Evolutionary conservation across 2,113 vertebrate species (phyloP), one percentile per base, ranked within the genome.

Genomic region (Axis porcinus): DNA sequence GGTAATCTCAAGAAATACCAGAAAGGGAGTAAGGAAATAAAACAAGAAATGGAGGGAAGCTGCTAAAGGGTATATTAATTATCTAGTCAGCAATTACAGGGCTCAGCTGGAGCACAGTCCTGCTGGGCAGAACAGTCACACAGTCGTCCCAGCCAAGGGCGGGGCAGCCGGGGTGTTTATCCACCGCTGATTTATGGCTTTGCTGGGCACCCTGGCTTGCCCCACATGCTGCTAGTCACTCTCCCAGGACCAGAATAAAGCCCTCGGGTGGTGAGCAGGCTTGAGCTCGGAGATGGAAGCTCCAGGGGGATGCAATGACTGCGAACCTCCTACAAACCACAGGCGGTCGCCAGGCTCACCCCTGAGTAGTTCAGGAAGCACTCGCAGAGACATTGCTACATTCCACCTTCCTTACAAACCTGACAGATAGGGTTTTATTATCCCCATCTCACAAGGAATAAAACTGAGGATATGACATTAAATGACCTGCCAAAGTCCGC

Each of bases 301-400:
- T 1, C 27, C 62, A 4, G 21, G 47, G 28, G 27, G 4, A 3
- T 25, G 14, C 17, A 4, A 9, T 3, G 13, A 36, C 1, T 23
- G 27, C 3, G 17, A 60, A 33, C 47, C 52, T 12, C 6, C 67
- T 70, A 2, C 40, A 4, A 30, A 55, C 33, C 76, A 58, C 27
- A 25, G 7, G 17, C 6, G 12, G 50, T 28, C 10, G 58, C 36
- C 19, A 36, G 45, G 33, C 47, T 86, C 47, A 14, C 40, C 27
- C 23, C 76, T 19, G n/a, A 67, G 28, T 33, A 33, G 8, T 50
- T 45, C 58, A 55, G 55, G 64, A 87, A 87, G 50, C 30, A 16
- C 57, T 55, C n/a, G 7, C 47, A 84, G 81, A 95, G 6, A 40
- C 14, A 47, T 23, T 11, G 8, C 33, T 36, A 21, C 2, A 7